Conservation (phyloP, 1,140 invertebrate species). For the Triops longicaudatus region DNA sequence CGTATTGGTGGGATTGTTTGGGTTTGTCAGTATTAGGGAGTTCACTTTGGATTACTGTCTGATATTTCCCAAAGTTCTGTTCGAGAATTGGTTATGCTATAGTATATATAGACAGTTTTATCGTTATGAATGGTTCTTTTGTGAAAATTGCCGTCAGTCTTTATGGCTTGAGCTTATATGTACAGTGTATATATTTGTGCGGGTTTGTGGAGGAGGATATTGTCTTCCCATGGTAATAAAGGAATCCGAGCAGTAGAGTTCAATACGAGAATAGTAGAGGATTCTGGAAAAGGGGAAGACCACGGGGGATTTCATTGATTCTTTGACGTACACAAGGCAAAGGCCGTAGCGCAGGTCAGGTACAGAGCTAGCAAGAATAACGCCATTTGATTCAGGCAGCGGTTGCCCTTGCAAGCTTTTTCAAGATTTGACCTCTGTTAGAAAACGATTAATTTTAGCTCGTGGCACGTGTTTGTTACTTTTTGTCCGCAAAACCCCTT, state of each 20-base stretch:
- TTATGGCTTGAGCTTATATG: neutral
- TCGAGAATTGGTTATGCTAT: no score
- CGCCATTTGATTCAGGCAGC: neutral
- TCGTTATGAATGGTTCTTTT: neutral
- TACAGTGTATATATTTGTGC: neutral
- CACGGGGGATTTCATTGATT: conserved; percentile 13
- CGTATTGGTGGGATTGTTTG: no score
- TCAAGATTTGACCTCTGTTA: neutral
- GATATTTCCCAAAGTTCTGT: no score
- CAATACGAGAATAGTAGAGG: neutral
- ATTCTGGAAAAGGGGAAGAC: neutral
- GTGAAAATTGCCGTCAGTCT: neutral
- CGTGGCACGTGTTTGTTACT: neutral
- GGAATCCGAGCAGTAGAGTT: neutral
- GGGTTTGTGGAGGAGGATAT: neutral
- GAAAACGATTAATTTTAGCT: neutral
- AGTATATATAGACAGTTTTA: no score
- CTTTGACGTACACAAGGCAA: conserved; percentile 11
- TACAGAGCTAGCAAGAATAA: neutral
- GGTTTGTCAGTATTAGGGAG: no score
- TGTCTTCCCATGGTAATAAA: neutral
- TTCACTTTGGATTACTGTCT: no score
- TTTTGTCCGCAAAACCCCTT: neutral
- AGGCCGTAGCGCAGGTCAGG: neutral
- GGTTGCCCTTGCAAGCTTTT: neutral